A percentile compares a stretch with the other conserved stretches of the same genome.
Evolutionary conservation across 2,113 vertebrate species (phyloP).

Genomic region (Chauna torquata): DNA sequence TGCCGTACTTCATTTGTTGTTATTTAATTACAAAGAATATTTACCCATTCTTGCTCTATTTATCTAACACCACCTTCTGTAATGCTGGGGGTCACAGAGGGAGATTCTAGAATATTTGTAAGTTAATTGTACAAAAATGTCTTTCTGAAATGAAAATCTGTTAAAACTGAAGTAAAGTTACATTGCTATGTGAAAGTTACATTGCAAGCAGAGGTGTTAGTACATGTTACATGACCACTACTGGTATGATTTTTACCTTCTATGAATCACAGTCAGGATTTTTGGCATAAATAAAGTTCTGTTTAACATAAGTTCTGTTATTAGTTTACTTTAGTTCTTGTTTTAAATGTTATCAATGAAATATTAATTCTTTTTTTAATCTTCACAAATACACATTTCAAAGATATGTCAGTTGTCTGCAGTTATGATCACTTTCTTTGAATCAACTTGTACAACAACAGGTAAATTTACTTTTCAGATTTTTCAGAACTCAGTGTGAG

Average conservation of each 20-base stretch:
- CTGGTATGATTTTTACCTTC: not conserved
- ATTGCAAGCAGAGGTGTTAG: not conserved
- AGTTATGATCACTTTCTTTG: not conserved
- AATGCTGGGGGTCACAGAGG: conserved; percentile 52
- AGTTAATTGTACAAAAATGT: not conserved
- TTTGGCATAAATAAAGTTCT: not conserved
- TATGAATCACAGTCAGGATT: not conserved
- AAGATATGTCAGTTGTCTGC: not conserved
- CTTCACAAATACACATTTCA: not conserved
- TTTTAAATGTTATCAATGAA: not conserved
- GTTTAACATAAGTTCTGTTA: not conserved
- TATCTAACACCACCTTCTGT: conserved; percentile 31
- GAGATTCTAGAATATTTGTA: conserved; percentile 29
- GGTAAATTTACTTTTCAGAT: not conserved
- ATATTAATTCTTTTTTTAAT: not conserved
- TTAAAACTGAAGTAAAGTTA: not conserved
- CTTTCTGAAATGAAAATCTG: not conserved
- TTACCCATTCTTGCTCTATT: conserved; percentile 60
- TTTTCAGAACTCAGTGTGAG: not conserved
- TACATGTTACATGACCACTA: not conserved
- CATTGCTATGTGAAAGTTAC: not conserved
- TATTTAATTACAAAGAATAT: conserved; percentile 56
- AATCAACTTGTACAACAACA: not conserved
- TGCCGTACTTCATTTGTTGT: conserved; percentile 57
- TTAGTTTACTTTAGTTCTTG: not conserved